Conservation (phyloP, 2,888 invertebrate genomes). For the Yponomeuta plumbellus region DNA sequence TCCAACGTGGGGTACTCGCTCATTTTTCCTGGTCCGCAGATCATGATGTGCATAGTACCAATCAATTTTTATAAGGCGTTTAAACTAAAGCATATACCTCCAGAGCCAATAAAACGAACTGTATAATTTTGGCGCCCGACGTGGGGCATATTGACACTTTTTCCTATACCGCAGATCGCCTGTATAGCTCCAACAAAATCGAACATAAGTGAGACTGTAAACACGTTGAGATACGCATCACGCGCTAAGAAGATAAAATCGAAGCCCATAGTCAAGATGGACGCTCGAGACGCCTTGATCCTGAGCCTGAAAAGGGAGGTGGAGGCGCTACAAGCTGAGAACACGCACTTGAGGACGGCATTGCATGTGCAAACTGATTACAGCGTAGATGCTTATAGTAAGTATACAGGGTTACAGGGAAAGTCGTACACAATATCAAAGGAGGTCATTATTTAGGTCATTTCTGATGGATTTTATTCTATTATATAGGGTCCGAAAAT, state of each 20-base stretch:
- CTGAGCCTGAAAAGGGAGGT: slow-evolving; percentile 92
- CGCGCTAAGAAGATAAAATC: slow-evolving; percentile 94
- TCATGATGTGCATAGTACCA: too few species aligned
- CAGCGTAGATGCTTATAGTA: slow-evolving; percentile 44
- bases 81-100: too few species aligned
- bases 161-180: slow-evolving; percentile 81
- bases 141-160: not conserved
- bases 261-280: slow-evolving; percentile 96
- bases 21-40: too few species aligned
- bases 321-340: slow-evolving; percentile 89
- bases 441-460: too few species aligned
- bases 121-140: too few species aligned
- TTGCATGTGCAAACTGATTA: slow-evolving; percentile 80
- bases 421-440: too few species aligned
- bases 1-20: too few species aligned
- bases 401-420: slow-evolving; percentile 23
- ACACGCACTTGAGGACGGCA: slow-evolving; percentile 88
- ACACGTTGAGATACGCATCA: slow-evolving; percentile 94
- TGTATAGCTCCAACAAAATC: slow-evolving; percentile 94
- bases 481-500: too few species aligned
- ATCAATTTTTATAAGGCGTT: too few species aligned
- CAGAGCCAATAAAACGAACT: too few species aligned
- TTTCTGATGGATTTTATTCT: too few species aligned
- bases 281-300: slow-evolving; percentile 87
- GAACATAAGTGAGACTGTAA: slow-evolving; percentile 91